phyloP scores from a whole-genome alignment of 2,888 invertebrate genomes.

The Scotopteryx bipunctaria region DNA sequence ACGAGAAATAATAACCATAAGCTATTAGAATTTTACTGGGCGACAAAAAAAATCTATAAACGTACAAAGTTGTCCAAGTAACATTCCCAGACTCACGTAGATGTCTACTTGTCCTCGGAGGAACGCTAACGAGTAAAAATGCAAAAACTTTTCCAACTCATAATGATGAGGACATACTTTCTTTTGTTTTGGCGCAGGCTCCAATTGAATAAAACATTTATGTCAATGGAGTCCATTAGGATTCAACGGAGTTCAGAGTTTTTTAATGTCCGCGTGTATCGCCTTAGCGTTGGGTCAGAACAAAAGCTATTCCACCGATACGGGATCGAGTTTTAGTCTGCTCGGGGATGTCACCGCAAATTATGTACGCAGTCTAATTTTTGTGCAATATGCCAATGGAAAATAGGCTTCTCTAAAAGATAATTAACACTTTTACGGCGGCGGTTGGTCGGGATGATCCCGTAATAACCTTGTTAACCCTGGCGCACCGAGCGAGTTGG shows the following conservation, averaged over 20 bases:
- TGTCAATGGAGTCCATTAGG: slow-evolving; percentile 79
- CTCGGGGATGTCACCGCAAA: slow-evolving; percentile 12
- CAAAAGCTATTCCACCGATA: slow-evolving; percentile 41
- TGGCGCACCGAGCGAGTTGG: slow-evolving; percentile 73
- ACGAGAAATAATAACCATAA: background rate
- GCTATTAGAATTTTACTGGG: slow-evolving; percentile 17
- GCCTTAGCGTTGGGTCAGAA: slow-evolving; percentile 41
- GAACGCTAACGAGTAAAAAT: slow-evolving; percentile 69
- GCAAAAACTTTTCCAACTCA: slow-evolving; percentile 72
- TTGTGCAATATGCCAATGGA: slow-evolving; percentile 51
- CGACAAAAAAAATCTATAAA: slow-evolving; percentile 21
- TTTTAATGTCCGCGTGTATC: slow-evolving; percentile 59
- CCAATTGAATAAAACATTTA: slow-evolving; percentile 81
- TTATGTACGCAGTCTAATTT: slow-evolving; percentile 36
- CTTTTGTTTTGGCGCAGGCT: slow-evolving; percentile 75
- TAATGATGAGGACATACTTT: slow-evolving; percentile 76
- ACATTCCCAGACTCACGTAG: slow-evolving; percentile 41
- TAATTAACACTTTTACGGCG: slow-evolving; percentile 82
- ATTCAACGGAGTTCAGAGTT: slow-evolving; percentile 65
- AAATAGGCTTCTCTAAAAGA: slow-evolving; percentile 74
- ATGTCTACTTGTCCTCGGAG: slow-evolving; percentile 56
- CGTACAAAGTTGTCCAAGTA: slow-evolving; percentile 24
- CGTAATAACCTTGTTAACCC: slow-evolving; percentile 84
- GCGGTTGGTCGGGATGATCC: slow-evolving; percentile 80
- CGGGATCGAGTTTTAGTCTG: slow-evolving; percentile 27